Conservation (phyloP, 2,888 invertebrate species). For the Herminia tarsipennalis region DNA sequence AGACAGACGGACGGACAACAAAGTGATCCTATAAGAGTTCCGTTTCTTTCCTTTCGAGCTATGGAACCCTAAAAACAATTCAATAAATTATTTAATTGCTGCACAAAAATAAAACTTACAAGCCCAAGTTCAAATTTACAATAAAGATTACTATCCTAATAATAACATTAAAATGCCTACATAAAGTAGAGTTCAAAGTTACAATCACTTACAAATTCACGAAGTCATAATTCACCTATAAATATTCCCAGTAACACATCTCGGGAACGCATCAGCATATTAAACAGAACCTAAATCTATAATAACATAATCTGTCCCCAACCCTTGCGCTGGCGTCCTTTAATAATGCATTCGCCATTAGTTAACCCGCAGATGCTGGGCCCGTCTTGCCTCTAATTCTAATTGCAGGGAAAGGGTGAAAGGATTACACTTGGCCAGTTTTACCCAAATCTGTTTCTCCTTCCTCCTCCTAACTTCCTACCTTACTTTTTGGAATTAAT, state of each 20-base stretch:
- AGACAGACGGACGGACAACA: too few species aligned
- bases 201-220: conserved; percentile 13
- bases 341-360: conserved; percentile 84
- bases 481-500: conserved; percentile 57
- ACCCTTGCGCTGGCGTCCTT: conserved; percentile 68
- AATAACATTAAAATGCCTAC: background rate
- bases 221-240: conserved; percentile 6
- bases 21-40: too few species aligned
- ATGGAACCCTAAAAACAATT: too few species aligned
- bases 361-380: conserved; percentile 77
- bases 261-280: conserved; percentile 52
- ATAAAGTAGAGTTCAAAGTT: background rate
- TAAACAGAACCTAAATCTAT: conserved; percentile 61
- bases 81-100: too few species aligned
- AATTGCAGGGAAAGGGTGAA: conserved; percentile 76
- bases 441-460: conserved; percentile 57
- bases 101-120: too few species aligned
- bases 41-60: too few species aligned
- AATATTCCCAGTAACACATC: conserved; percentile 21
- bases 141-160: too few species aligned
- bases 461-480: conserved; percentile 53
- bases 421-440: conserved; percentile 69
- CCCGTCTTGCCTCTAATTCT: conserved; percentile 76
- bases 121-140: too few species aligned
- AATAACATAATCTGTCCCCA: conserved; percentile 80